A percentile compares a stretch with the other conserved stretches of the same genome.
phyloP scores from a whole-genome alignment of 2,113 vertebrate species.

The Osmerus mordax region DNA sequence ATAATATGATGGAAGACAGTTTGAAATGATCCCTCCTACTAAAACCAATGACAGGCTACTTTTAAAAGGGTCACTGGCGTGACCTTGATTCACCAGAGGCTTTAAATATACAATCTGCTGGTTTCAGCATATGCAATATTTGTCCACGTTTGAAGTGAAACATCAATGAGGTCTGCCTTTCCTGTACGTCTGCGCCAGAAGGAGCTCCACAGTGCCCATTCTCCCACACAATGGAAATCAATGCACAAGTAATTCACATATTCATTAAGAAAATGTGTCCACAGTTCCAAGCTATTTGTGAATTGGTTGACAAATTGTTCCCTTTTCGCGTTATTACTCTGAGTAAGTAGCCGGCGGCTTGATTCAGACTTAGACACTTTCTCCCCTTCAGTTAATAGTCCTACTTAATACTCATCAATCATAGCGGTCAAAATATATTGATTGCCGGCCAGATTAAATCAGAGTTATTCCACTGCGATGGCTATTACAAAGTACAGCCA shows the following conservation, averaged over 20 bases:
- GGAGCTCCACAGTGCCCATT: constrained; percentile 55
- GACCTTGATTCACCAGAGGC: constrained; percentile 65
- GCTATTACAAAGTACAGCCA: constrained; percentile 68
- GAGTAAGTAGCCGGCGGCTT: constrained; percentile 54
- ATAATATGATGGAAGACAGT: constrained; percentile 71
- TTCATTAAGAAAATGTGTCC: constrained; percentile 72
- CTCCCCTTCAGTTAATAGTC: constrained; percentile 64
- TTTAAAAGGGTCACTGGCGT: constrained; percentile 69
- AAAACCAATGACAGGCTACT: constrained; percentile 65
- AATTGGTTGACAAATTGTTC: constrained; percentile 70
- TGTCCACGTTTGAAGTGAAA: constrained; percentile 58
- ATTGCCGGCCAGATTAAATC: constrained; percentile 71
- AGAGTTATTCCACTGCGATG: constrained; percentile 68
- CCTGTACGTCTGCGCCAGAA: constrained; percentile 40
- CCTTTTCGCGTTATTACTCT: constrained; percentile 62
- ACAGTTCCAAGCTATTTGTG: constrained; percentile 63
- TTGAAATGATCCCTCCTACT: constrained; percentile 69
- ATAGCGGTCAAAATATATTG: constrained; percentile 71
- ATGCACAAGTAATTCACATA: constrained; percentile 72
- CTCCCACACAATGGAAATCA: constrained; percentile 73
- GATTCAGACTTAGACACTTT: constrained; percentile 64
- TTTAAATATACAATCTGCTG: constrained; percentile 64
- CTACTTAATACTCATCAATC: constrained; percentile 72
- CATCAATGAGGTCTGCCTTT: constrained; percentile 61
- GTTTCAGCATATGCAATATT: constrained; percentile 68